These are phyloP conservation scores for Leptopilina boulardi DNA, from an alignment of 1,140 invertebrate genomes.

Conservation along the genomic window DNA sequence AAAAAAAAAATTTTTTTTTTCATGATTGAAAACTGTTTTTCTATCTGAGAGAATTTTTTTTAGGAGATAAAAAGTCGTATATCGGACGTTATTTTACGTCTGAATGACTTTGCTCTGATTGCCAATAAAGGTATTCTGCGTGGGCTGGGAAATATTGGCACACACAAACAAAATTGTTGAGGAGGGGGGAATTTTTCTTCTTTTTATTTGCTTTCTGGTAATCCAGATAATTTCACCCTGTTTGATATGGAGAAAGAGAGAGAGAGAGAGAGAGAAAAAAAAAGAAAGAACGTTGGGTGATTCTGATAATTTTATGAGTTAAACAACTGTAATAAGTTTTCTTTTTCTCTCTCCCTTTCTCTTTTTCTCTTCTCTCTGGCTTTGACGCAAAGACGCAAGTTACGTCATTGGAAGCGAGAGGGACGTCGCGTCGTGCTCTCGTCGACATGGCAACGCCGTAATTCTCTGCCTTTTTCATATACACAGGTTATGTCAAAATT, in stretches of 20 bases:
- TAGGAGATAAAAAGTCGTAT: not conserved
- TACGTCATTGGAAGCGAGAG: not conserved
- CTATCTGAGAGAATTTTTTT: not conserved
- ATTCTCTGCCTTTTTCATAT: not conserved
- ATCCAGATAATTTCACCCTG: not conserved
- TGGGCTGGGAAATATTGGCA: conserved; percentile 1
- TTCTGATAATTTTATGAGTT: conserved; percentile 28
- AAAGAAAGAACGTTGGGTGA: not conserved
- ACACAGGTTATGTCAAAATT: conserved; percentile 17
- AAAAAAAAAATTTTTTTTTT: too few relatives aligned
- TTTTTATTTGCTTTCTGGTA: conserved; percentile 3
- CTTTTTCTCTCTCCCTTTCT: conserved; percentile 3
- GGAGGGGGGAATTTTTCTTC: not conserved
- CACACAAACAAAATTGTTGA: not conserved
- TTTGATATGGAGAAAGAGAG: not conserved
- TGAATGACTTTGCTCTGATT: conserved; percentile 22
- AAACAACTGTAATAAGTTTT: conserved; percentile 23
- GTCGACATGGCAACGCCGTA: conserved; percentile 30
- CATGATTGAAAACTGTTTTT: too few relatives aligned
- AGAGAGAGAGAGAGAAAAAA: not conserved
- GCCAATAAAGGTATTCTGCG: conserved; percentile 20
- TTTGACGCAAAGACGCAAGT: conserved; percentile 16
- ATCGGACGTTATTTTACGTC: conserved; percentile 11
- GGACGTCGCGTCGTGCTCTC: not conserved
- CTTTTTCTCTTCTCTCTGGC: not conserved